Evolutionary conservation across 2,888 invertebrate genomes (phyloP).

Genomic region (Ormyrus pomaceus): DNA sequence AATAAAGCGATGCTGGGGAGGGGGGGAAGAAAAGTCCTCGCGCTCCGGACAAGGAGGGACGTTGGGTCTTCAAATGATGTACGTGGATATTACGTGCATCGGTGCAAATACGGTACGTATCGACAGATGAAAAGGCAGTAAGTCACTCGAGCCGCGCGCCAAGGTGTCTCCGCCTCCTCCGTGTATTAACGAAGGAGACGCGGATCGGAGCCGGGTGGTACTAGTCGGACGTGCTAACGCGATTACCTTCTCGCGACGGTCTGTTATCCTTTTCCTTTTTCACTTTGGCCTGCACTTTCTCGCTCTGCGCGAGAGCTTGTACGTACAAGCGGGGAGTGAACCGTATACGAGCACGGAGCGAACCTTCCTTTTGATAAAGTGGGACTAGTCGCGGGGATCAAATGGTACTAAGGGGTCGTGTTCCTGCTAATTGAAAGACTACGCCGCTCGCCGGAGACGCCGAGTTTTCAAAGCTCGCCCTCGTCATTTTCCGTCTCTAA

Average conservation of each 20-base stretch:
- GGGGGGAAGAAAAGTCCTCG: conserved; percentile 1
- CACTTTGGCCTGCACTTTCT: no score
- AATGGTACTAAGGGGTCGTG: no score
- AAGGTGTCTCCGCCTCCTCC: background rate
- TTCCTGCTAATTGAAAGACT: no score
- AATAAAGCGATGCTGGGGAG: background rate
- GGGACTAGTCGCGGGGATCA: no score
- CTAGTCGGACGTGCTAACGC: background rate
- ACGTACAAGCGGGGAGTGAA: no score
- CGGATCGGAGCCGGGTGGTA: background rate
- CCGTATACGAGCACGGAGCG: no score
- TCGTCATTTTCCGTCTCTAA: no score
- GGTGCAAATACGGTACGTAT: conserved; percentile 14
- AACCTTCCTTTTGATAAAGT: no score
- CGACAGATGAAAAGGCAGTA: conserved; percentile 50
- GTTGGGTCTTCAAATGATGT: background rate
- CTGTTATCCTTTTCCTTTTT: no score
- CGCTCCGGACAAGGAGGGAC: background rate
- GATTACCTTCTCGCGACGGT: background rate
- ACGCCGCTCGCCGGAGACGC: no score
- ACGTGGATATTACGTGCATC: background rate
- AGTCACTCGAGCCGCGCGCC: conserved; percentile 37
- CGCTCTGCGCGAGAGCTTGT: no score
- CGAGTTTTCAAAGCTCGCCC: no score
- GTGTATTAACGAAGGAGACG: background rate